Evolutionary conservation across 2,888 invertebrate genomes (phyloP), one percentile per base, ranked within the genome.

Genomic region (Pseudeuparius sepicola): DNA sequence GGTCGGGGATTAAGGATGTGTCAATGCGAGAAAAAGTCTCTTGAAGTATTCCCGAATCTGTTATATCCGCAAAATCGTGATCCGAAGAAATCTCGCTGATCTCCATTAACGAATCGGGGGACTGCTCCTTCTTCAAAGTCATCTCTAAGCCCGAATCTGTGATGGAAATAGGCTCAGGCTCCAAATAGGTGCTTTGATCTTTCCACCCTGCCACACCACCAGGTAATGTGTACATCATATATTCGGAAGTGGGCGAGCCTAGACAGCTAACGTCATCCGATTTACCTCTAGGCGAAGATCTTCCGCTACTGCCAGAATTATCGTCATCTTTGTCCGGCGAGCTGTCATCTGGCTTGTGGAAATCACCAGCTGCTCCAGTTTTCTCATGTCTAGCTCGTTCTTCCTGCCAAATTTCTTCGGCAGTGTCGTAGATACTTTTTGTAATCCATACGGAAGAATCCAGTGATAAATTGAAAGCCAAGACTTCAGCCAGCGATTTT

Each of bases 181-280:
- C 69, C 51, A 85, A 64, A 53, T 83, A 84, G 31, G 85, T 83
- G 55, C 81, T 84, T 56, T 81, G 73, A 56, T 82, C 85, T 57
- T 74, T 75, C 84, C 84, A 85, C 56, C 80, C 78, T 59, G 81
- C 81, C 49, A 85, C 73, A 35, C 84, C 84, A 41, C 82, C 82
- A 4, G 85, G 85, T 44, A 85, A 64, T 61, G 79, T 49, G 31
- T 55, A 55, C 39, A 54, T 75, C 20, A 64, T 63, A 29, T 68
- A 71, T 13, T 53, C 48, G 2, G 45, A 44, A 15, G 29, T 20
- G 12, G 47, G 46, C 32, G 37, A 31, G 14, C 37, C 29, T 14
- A 38, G 34, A n/a, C 31, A 35, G 28, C 32, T 23, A 7, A 42
- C 29, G 26, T 44, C 42, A 12, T 32, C 41, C 4, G 47, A 40